These are phyloP conservation scores for Babyrousa celebensis DNA, from an alignment of 2,797 vertebrate genomes.

Conservation along the genomic window DNA sequence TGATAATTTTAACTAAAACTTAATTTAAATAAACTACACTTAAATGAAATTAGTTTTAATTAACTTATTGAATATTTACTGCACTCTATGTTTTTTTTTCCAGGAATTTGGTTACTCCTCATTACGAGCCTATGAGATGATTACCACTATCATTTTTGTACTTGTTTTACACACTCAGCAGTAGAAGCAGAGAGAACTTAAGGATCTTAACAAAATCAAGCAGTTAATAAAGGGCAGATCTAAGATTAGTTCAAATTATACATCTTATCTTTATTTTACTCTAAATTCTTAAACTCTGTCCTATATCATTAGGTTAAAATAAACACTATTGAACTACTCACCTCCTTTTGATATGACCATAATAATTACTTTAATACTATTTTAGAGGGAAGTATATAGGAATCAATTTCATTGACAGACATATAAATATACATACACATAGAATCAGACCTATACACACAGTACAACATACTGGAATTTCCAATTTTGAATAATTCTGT, in stretches of 20 bases:
- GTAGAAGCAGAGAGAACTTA: not conserved
- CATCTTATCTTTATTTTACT: not conserved
- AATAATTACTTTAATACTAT: not conserved
- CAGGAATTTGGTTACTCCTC: not conserved
- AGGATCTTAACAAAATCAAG: not conserved
- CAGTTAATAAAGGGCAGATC: not conserved
- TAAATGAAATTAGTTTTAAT: too few relatives aligned
- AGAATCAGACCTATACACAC: not conserved
- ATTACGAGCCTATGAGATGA: not conserved
- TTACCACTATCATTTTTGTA: not conserved
- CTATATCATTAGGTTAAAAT: not conserved
- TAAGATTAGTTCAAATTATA: not conserved
- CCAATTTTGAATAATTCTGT: not conserved
- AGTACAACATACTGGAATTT: not conserved
- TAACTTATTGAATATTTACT: not conserved
- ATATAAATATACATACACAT: not conserved
- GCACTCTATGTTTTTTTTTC: too few relatives aligned
- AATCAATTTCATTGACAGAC: not conserved
- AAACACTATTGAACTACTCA: not conserved
- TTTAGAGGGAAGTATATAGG: not conserved
- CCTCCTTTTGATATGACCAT: not conserved
- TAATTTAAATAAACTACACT: too few relatives aligned
- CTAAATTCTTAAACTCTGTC: accelerated
- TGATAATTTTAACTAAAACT: too few relatives aligned
- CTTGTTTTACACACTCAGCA: not conserved